phyloP scores from a whole-genome alignment of 2,888 invertebrate genomes.

The Mayetiola destructor region DNA sequence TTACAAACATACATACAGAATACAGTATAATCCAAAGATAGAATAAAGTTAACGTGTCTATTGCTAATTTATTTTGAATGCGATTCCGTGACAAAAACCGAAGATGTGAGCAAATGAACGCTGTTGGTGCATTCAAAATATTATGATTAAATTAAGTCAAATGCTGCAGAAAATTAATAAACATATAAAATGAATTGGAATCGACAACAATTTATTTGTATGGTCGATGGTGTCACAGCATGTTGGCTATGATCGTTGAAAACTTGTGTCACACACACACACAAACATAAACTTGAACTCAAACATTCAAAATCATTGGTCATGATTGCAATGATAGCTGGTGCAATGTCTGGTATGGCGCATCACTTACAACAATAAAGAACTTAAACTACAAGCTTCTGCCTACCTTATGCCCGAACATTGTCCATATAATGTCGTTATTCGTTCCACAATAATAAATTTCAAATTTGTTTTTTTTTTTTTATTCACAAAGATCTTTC shows the following conservation, averaged over 20 bases:
- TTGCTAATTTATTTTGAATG: slow-evolving; percentile 3
- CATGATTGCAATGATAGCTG: no score
- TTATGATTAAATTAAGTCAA: slow-evolving; percentile 12
- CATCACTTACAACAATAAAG: slow-evolving; percentile 5
- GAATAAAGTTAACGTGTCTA: slow-evolving; percentile 11
- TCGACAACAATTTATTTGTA: neutral
- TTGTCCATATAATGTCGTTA: no score
- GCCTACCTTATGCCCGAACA: slow-evolving; percentile 4
- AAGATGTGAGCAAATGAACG: neutral
- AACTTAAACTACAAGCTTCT: neutral
- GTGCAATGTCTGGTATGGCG: no score
- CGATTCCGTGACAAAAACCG: neutral
- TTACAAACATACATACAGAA: no score
- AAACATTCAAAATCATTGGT: no score
- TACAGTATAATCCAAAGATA: no score
- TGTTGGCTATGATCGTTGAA: slow-evolving; percentile 4
- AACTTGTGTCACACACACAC: slow-evolving; percentile 7
- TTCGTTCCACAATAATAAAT: no score
- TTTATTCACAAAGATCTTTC: neutral
- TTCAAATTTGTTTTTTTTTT: neutral
- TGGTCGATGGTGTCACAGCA: neutral
- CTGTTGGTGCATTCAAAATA: slow-evolving; percentile 10
- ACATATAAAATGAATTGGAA: neutral
- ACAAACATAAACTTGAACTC: no score
- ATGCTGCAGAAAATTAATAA: slow-evolving; percentile 12